Percentiles rank a stretch among this genome's conserved stretches.
These are phyloP conservation scores for Globodera ellingtonae DNA, from an alignment of 1,140 invertebrate species.

Conservation along the genomic window DNA sequence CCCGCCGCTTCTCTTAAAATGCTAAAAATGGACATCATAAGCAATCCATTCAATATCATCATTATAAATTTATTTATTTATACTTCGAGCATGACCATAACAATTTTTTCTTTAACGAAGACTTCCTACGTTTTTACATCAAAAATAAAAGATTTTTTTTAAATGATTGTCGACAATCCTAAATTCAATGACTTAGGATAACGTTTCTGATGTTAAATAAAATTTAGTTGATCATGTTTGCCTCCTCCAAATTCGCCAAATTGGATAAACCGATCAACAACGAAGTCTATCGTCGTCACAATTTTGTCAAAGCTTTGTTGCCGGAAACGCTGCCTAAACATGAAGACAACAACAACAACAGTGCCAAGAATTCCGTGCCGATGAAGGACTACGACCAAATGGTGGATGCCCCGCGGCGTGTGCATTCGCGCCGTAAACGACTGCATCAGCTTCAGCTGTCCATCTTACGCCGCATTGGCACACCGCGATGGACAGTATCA, in stretches of 20 bases:
- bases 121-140: too few species aligned
- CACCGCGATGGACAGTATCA: not conserved
- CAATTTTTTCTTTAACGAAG: too few species aligned
- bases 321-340: not conserved
- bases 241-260: conserved; percentile 15
- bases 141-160: too few species aligned
- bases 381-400: not conserved
- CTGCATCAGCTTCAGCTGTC: conserved; percentile 7
- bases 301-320: not conserved
- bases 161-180: too few species aligned
- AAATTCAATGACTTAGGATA: too few species aligned
- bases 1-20: too few species aligned
- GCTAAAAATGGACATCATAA: too few species aligned
- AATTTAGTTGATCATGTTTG: conserved; percentile 13
- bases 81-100: too few species aligned
- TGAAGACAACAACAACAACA: not conserved
- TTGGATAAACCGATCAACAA: not conserved
- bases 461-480: conserved; percentile 16
- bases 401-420: not conserved
- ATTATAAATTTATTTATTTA: too few species aligned
- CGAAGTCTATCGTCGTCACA: not conserved
- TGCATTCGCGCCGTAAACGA: conserved; percentile 19
- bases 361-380: not conserved
- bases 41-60: too few species aligned
- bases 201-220: not conserved